Evolutionary conservation across 2,888 invertebrate genomes (phyloP).

Genomic region (Dryomyza anilis): DNA sequence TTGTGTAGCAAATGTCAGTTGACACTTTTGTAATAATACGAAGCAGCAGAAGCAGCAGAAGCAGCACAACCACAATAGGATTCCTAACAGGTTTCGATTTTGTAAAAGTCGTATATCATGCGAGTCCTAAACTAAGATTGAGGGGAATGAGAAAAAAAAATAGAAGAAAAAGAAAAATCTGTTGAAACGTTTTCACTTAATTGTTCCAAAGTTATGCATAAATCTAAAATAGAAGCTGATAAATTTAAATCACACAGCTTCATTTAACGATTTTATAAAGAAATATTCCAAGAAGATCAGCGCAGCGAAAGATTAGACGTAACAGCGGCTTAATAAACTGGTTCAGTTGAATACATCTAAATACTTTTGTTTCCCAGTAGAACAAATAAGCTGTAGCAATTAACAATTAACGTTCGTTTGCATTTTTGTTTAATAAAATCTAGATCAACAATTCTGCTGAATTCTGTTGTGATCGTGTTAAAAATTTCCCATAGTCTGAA

Average conservation of each 20-base stretch:
- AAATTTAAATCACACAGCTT: background rate
- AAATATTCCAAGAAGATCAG: too few relatives aligned
- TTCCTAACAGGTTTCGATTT: too few relatives aligned
- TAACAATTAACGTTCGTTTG: background rate
- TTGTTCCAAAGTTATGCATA: background rate
- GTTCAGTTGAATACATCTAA: too few relatives aligned
- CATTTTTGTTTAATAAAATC: background rate
- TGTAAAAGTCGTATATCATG: too few relatives aligned
- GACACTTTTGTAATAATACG: background rate
- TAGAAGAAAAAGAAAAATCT: too few relatives aligned
- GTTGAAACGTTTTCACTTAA: background rate
- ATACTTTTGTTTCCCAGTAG: background rate
- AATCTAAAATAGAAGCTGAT: background rate
- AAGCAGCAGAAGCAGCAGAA: background rate
- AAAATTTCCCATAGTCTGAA: background rate
- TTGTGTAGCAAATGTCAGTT: constrained; percentile 9
- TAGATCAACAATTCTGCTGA: background rate
- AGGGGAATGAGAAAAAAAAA: too few relatives aligned
- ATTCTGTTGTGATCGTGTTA: background rate
- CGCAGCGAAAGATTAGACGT: too few relatives aligned
- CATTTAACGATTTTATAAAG: background rate
- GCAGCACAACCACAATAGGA: background rate
- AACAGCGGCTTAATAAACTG: background rate
- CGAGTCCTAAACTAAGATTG: too few relatives aligned
- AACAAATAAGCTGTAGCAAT: background rate